Evolutionary conservation across 2,113 vertebrate species (phyloP).

Genomic region (Marmota monax): DNA sequence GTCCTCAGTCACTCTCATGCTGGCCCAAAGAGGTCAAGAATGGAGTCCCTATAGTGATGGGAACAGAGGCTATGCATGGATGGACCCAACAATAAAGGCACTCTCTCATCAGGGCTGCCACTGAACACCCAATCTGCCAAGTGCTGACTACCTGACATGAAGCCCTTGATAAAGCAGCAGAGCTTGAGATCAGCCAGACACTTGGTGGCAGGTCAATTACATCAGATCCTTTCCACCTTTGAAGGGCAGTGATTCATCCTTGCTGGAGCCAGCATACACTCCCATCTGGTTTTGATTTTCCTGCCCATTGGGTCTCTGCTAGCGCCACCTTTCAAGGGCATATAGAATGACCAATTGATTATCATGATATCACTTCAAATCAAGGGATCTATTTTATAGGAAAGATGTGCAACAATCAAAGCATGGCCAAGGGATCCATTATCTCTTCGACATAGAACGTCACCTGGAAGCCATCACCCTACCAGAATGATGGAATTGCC

Average conservation of each 20-base stretch:
- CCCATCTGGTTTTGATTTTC: not conserved
- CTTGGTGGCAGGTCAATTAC: not conserved
- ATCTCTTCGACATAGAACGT: not conserved
- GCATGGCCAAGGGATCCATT: not conserved
- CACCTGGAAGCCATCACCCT: not conserved
- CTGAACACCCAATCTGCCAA: not conserved
- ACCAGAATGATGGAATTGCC: not conserved
- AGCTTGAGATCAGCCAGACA: not conserved
- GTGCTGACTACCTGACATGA: not conserved
- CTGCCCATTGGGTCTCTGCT: not conserved
- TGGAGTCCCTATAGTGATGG: not conserved
- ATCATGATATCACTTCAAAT: not conserved
- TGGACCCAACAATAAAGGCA: not conserved
- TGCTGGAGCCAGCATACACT: not conserved
- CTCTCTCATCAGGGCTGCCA: not conserved
- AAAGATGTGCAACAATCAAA: not conserved
- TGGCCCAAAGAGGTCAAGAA: not conserved
- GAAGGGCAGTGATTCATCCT: not conserved
- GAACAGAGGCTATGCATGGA: not conserved
- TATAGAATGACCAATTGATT: not conserved
- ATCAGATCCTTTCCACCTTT: not conserved
- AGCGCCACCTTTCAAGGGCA: not conserved
- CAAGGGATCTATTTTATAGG: conserved; percentile 2
- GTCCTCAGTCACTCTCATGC: not conserved
- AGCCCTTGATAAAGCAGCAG: not conserved